Base-by-base conservation (phyloP, 2,888 invertebrate species). In the Hyposoter dolosus region DNA sequence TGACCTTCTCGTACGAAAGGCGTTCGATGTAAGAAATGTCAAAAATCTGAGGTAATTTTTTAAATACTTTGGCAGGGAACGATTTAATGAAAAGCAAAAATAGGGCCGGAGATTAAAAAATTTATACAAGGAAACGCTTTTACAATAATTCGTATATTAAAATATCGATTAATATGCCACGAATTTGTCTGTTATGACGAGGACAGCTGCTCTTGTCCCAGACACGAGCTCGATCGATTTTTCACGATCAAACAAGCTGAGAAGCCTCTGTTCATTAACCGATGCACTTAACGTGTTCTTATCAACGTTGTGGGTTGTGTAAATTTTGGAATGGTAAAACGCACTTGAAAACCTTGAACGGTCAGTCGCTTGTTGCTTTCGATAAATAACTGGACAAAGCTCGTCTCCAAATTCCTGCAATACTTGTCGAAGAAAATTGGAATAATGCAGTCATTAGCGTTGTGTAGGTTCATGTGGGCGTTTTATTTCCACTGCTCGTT, bases 251-350 rank as follows among this genome's bases (percentile, higher is more conserved):
- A 40, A 65, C 65, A 65, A 65, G 7, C 35, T 7, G 17, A 35
- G 40, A 65, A 65, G 65, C 65, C n/a, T 65, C 35, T 65, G 40
- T 65, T 65, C n/a, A 65, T 35, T 65, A 65, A 65, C 40, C 40
- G 35, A n/a, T 35, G 65, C 35, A 65, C 40, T 65, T 19, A 65
- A 65, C 35, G 9, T 32, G n/a, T 65, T 65, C 40, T 65, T 65
- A 35, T 35, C 40, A 65, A n/a, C 17, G 17, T 65, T 65, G 9
- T n/a, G 17, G 35, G 9, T 35, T 17, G 17, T n/a, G 7, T 40
- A 7, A 35, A 32, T 32, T 65, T 32, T 40, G 17, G 5, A 65
- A 40, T 35, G n/a, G 40, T 40, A 19, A 32, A 65, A 65, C 28
- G 35, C 28, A 65, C 65, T 65, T 15, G 7, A 60, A 50, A 50